Evolutionary conservation across 2,113 vertebrate species (phyloP).

Genomic region (Naja naja): DNA sequence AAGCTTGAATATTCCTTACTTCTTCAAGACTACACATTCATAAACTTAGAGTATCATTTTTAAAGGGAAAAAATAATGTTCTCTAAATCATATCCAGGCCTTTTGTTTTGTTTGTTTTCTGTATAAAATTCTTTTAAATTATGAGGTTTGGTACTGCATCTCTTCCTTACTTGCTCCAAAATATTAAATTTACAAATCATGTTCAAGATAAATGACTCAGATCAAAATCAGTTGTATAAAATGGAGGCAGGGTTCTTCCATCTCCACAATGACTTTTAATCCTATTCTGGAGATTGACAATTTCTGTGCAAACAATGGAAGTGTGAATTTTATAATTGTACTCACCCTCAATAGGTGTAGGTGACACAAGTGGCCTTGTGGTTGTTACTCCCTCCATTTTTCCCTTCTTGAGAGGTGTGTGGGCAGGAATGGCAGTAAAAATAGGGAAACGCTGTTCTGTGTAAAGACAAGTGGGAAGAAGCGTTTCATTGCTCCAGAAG

Average conservation of each 20-base stretch:
- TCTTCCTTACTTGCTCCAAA: neutral
- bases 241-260: neutral
- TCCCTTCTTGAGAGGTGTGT: neutral
- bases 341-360: slow-evolving; percentile 10
- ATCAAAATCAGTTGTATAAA: neutral
- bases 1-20: neutral
- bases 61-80: neutral
- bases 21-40: neutral
- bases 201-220: neutral
- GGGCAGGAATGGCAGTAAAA: neutral
- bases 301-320: neutral
- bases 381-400: neutral
- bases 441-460: slow-evolving; percentile 13
- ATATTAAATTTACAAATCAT: neutral
- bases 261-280: neutral
- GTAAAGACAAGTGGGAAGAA: neutral
- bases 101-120: neutral
- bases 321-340: neutral
- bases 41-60: neutral
- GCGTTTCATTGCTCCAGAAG: neutral
- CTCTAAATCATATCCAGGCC: neutral
- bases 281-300: neutral
- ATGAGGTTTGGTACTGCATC: neutral
- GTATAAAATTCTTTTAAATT: neutral
- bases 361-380: neutral